Evolutionary conservation across 2,797 vertebrate species (phyloP).

Genomic region (Paguma larvata): DNA sequence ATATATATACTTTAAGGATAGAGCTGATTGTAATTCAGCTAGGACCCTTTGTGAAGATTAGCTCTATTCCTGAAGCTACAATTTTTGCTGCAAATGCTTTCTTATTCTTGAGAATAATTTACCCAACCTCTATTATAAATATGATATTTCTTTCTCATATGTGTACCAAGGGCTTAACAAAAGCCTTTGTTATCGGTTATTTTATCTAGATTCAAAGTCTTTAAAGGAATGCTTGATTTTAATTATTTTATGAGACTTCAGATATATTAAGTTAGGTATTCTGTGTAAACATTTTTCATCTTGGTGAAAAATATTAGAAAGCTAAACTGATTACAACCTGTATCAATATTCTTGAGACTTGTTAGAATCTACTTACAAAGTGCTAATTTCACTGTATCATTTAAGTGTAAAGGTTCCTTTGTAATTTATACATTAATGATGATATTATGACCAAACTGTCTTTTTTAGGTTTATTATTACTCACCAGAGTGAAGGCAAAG

Average conservation of each 20-base stretch:
- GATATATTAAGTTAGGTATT: slow-evolving; percentile 76
- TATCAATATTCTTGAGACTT: slow-evolving; percentile 61
- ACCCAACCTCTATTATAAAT: slow-evolving; percentile 72
- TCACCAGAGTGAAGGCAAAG: slow-evolving; percentile 70
- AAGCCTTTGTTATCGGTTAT: slow-evolving; percentile 70
- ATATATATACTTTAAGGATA: slow-evolving; percentile 55
- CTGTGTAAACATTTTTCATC: slow-evolving; percentile 67
- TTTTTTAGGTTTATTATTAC: slow-evolving; percentile 70
- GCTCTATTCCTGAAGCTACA: slow-evolving; percentile 77
- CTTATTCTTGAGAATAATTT: slow-evolving; percentile 73
- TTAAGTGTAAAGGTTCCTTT: slow-evolving; percentile 40
- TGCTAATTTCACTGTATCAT: slow-evolving; percentile 60
- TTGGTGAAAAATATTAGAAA: slow-evolving; percentile 78
- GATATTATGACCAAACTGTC: slow-evolving; percentile 53
- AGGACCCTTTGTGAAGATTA: slow-evolving; percentile 73
- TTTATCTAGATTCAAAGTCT: slow-evolving; percentile 72
- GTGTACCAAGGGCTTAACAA: slow-evolving; percentile 58
- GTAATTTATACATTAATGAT: slow-evolving; percentile 64
- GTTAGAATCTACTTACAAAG: slow-evolving; percentile 76
- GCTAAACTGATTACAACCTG: slow-evolving; percentile 67
- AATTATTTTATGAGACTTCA: slow-evolving; percentile 84
- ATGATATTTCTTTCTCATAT: slow-evolving; percentile 70
- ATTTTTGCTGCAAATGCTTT: slow-evolving; percentile 75
- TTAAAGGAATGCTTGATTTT: slow-evolving; percentile 77
- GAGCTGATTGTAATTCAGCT: slow-evolving; percentile 76